Conservation (phyloP, 2,888 invertebrate genomes). For the Tribolium freemani region DNA sequence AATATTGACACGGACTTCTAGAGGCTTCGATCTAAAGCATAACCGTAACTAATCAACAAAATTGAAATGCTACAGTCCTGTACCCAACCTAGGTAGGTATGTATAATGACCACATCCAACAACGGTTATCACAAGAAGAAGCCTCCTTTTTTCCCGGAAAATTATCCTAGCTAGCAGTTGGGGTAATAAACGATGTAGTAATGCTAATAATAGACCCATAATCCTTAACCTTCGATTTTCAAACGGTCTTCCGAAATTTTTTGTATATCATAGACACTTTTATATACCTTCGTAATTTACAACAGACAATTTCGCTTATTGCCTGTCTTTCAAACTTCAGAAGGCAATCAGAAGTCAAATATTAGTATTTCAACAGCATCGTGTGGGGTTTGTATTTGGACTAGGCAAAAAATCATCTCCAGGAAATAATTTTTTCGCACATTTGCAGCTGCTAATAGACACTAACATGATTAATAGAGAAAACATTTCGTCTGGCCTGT, state of each 20-base stretch:
- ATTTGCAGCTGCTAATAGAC: slow-evolving; percentile 9
- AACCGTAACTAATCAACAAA: slow-evolving; percentile 20
- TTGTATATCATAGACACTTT: slow-evolving; percentile 20
- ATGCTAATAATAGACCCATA: slow-evolving; percentile 4
- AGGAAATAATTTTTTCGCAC: slow-evolving; percentile 16
- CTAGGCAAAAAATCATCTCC: slow-evolving; percentile 1
- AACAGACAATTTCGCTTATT: slow-evolving; percentile 25
- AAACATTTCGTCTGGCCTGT: neutral
- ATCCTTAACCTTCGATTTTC: slow-evolving; percentile 29
- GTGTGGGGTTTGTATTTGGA: slow-evolving; percentile 2
- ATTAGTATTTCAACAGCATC: neutral
- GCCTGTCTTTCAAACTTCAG: slow-evolving; percentile 21
- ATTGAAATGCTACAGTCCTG: slow-evolving; percentile 10
- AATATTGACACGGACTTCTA: slow-evolving; percentile 4
- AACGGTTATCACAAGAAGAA: slow-evolving; percentile 15
- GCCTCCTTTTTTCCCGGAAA: slow-evolving; percentile 12
- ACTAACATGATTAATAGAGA: slow-evolving; percentile 13
- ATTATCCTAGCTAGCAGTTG: slow-evolving; percentile 1
- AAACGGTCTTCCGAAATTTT: slow-evolving; percentile 28
- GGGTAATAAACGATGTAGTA: slow-evolving; percentile 15
- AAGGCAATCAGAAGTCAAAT: slow-evolving; percentile 7
- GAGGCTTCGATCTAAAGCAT: slow-evolving; percentile 3
- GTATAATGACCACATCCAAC: slow-evolving; percentile 24
- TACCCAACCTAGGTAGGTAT: slow-evolving; percentile 1
- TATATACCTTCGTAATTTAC: slow-evolving; percentile 11